Evolutionary conservation across 2,113 vertebrate species (phyloP).

Genomic region (Anoplopoma fimbria): DNA sequence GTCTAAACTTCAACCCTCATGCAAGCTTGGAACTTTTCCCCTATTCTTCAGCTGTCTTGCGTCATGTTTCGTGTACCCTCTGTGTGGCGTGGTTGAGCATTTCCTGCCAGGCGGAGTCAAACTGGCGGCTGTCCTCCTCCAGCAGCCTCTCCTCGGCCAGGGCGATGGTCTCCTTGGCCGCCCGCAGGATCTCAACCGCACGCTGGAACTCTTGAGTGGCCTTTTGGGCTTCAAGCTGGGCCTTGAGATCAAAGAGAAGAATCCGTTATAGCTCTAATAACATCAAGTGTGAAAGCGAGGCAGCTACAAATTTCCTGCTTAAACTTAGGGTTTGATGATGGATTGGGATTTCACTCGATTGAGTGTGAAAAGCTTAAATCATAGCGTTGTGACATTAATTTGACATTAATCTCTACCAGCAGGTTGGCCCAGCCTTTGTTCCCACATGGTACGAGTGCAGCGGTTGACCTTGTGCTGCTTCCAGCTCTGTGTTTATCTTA

Average conservation of each 20-base stretch:
- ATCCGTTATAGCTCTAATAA: not conserved
- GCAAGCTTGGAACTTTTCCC: not conserved
- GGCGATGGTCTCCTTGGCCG: slow-evolving; percentile 95
- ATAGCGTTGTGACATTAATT: not conserved
- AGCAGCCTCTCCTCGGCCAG: slow-evolving; percentile 93
- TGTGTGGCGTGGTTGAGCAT: slow-evolving; percentile 99
- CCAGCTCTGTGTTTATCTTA: not conserved
- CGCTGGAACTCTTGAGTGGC: slow-evolving; percentile 97
- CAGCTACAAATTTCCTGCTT: not conserved
- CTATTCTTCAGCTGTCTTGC: not conserved
- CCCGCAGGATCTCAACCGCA: slow-evolving; percentile 93
- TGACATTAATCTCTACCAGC: not conserved
- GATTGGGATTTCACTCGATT: not conserved
- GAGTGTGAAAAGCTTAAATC: not conserved
- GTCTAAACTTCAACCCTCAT: no score
- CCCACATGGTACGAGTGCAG: not conserved
- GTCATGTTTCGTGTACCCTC: slow-evolving; percentile 83
- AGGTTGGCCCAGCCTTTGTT: not conserved
- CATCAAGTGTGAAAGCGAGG: not conserved
- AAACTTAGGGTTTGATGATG: not conserved
- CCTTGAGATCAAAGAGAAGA: slow-evolving; percentile 76
- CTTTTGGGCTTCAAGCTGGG: slow-evolving; percentile 94
- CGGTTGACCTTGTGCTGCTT: not conserved
- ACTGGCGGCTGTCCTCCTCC: slow-evolving; percentile 96
- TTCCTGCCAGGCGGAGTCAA: slow-evolving; percentile 98